Evolutionary conservation across 2,113 vertebrate genomes (phyloP), one percentile per base, ranked within the genome.

Genomic region (Pipa parva): DNA sequence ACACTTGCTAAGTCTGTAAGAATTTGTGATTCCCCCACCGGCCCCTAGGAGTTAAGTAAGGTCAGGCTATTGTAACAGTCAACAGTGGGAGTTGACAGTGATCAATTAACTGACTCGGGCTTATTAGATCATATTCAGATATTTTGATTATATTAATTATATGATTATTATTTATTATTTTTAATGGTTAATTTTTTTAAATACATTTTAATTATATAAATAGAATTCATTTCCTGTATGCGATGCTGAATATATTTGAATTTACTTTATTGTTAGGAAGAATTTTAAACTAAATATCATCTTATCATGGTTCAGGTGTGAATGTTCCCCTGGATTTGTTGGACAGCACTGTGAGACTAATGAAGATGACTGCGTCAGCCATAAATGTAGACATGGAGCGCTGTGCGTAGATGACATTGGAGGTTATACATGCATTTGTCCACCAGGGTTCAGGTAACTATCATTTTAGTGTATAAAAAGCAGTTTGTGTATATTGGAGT

Each of bases 361-460:
- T 71, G 85, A 86, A 0, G 91, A 98, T 0, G 95, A 98, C 85
- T 99, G 97, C 1, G 60, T 80, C 74, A 85, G 89, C 74, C 95
- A 97, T 75, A 92, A 89, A 79, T 99, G 97, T 77, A 95, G 88
- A 55, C 94, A 98, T 1, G 93, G 93, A 31, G 96, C 93, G 0
- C 85, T 86, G 82, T 99, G 97, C 36, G 81, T 95, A 66, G 95
- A 98, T 1, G 88, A 91, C 0, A 80, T 97, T 80, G 94, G 94
- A 8, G 91, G 95, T 59, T 98, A 98, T 83, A 95, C 92, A 1
- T 99, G 97, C 65, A 45, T 92, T 77, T 99, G 97, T 51, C 92
- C 90, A 50, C 89, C 94, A 77, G 96, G 95, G 24, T 99, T 98
- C 91, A 99, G 95, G 97, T 98, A 86, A 36, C 75, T n/a, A n/a